Evolutionary conservation across 2,888 invertebrate genomes (phyloP), one percentile per base, ranked within the genome.

Genomic region (Andrena praecox): DNA sequence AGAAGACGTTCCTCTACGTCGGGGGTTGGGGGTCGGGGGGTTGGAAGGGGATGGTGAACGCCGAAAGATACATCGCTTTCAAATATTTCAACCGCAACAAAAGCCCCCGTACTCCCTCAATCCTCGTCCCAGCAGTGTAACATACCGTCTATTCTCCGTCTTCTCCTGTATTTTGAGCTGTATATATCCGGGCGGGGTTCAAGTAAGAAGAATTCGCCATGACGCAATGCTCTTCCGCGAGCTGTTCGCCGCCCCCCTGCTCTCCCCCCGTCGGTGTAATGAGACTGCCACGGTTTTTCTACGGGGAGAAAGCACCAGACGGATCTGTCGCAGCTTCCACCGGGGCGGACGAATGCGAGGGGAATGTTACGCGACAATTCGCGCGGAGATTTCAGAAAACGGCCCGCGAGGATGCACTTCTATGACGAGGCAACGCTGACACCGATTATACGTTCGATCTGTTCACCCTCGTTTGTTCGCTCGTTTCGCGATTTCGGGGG

Each of bases 51-150:
- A 56, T 50, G 50, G 48, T 27, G 63, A 59, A 72, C 48, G 80
- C 52, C 64, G 76, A 68, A 80, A 82, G 83, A 84, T 76, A 78
- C 87, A 83, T 88, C 83, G 82, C 85, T 82, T 84, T 88, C 85
- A 80, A 81, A 88, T 88, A 85, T 85, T 82, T 84, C 87, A 84
- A 79, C 82, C 82, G 78, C 82, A 84, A 88, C 88, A 87, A 88
- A 88, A 88, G 88, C 82, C 70, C 68, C 75, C 20, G 68, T 66
- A 66, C 71, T 78, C 62, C 62, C 74, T 72, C 69, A 64, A 85
- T 82, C 62, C 81, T 75, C 72, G 60, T 63, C 60, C 60, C 27
- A 64, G 60, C 74, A 73, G 70, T 56, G 70, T 80, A 86, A 83
- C 78, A 80, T 83, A 73, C 79, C 73, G 60, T 69, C 82, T 71